Evolutionary conservation across 1,140 invertebrate species (phyloP).

Genomic region (Vanessa tameamea): DNA sequence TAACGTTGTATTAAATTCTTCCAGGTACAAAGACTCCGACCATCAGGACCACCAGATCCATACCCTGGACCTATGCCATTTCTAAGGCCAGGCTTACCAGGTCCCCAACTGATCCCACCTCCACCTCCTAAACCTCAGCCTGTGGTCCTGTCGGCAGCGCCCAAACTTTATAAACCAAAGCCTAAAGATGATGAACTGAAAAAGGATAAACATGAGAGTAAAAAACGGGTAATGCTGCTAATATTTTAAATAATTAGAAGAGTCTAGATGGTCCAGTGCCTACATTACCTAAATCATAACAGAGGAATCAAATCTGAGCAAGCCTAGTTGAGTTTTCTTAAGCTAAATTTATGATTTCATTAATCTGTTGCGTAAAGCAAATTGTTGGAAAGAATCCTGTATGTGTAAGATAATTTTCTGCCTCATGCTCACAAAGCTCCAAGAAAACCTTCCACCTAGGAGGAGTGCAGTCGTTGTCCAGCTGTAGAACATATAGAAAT

Average conservation of each 20-base stretch:
- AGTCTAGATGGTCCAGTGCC: background rate
- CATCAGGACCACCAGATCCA: slow-evolving; percentile 46
- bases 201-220: slow-evolving; percentile 65
- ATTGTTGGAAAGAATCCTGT: no score
- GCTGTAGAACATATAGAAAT: no score
- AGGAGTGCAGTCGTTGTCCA: no score
- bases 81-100: slow-evolving; percentile 62
- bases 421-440: no score
- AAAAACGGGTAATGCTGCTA: slow-evolving; percentile 53
- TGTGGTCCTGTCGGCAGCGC: slow-evolving; percentile 83
- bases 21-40: slow-evolving; percentile 80
- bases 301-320: no score
- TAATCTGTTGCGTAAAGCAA: no score
- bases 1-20: slow-evolving; percentile 43
- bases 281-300: no score
- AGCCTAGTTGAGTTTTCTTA: no score
- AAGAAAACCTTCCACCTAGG: no score
- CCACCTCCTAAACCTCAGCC: slow-evolving; percentile 80
- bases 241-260: background rate
- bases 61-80: slow-evolving; percentile 79
- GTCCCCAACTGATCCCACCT: slow-evolving; percentile 67
- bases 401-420: no score
- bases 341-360: no score
- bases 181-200: slow-evolving; percentile 67
- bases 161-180: slow-evolving; percentile 82